Evolutionary conservation across 1,140 invertebrate genomes (phyloP).

Genomic region (Aphelinus atriplicis): DNA sequence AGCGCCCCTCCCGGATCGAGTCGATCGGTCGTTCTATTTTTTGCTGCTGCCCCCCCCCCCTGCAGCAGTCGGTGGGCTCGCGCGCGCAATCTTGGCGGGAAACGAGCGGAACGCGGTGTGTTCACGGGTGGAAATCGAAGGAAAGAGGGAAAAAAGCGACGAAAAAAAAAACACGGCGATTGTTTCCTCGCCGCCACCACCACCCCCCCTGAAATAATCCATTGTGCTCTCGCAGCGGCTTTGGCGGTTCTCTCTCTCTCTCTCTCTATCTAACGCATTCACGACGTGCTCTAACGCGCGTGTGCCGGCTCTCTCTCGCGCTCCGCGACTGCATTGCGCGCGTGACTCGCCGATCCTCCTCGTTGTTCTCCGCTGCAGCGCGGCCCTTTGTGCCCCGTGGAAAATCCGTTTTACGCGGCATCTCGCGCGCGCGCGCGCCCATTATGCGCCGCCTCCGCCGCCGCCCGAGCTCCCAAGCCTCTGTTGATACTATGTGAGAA

Average conservation of each 20-base stretch:
- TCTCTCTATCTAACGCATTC: too few relatives aligned
- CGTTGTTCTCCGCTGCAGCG: background rate
- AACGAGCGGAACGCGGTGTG: background rate
- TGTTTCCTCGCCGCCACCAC: background rate
- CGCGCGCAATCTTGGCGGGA: background rate
- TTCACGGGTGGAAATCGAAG: background rate
- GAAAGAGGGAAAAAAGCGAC: background rate
- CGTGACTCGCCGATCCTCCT: too few relatives aligned
- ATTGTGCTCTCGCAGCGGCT: too few relatives aligned
- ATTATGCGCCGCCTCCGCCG: background rate
- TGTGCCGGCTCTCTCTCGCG: background rate
- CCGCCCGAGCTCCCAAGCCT: too few relatives aligned
- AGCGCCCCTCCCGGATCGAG: too few relatives aligned
- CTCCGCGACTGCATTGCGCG: conserved; percentile 2
- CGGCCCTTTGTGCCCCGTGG: background rate
- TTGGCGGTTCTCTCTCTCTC: too few relatives aligned
- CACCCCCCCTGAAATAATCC: background rate
- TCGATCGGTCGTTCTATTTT: too few relatives aligned
- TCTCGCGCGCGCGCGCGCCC: background rate
- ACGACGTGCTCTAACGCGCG: background rate
- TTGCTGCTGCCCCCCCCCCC: too few relatives aligned
- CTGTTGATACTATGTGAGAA: background rate
- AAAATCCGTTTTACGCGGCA: conserved; percentile 29
- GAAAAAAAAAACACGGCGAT: conserved; percentile 14
- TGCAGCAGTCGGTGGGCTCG: too few relatives aligned